These are phyloP conservation scores for Ectropis grisescens DNA, from an alignment of 1,140 invertebrate species.

Conservation along the genomic window DNA sequence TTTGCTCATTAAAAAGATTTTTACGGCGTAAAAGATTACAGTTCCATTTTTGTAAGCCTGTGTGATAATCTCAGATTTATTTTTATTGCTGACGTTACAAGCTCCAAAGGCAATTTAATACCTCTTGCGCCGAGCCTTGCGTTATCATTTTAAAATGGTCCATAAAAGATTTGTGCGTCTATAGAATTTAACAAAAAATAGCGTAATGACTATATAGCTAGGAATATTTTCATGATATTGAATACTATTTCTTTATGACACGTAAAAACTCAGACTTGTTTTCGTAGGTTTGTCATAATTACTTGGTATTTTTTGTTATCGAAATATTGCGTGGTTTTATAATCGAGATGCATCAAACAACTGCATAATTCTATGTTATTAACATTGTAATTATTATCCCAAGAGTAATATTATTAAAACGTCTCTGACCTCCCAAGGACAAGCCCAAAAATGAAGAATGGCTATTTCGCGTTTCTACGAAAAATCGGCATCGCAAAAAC, in stretches of 20 bases:
- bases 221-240: no score
- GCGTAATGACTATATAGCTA: no score
- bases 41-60: no score
- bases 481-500: conserved; percentile 2
- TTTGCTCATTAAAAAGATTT: no score
- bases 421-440: conserved; percentile 9
- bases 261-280: no score
- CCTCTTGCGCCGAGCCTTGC: conserved; percentile 1
- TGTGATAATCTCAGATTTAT: no score
- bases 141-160: conserved; percentile 17
- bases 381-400: conserved; percentile 38
- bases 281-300: no score
- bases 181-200: no score
- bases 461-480: conserved; percentile 4
- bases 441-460: background rate
- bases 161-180: conserved; percentile 7
- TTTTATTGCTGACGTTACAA: background rate
- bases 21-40: no score
- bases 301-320: no score
- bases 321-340: no score
- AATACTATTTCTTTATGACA: no score
- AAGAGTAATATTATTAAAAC: background rate
- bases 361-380: conserved; percentile 33
- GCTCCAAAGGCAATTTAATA: conserved; percentile 10
- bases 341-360: conserved; percentile 33